Evolutionary conservation across 2,888 invertebrate species (phyloP), one percentile per base, ranked within the genome.

Genomic region (Calephelis perditalis): DNA sequence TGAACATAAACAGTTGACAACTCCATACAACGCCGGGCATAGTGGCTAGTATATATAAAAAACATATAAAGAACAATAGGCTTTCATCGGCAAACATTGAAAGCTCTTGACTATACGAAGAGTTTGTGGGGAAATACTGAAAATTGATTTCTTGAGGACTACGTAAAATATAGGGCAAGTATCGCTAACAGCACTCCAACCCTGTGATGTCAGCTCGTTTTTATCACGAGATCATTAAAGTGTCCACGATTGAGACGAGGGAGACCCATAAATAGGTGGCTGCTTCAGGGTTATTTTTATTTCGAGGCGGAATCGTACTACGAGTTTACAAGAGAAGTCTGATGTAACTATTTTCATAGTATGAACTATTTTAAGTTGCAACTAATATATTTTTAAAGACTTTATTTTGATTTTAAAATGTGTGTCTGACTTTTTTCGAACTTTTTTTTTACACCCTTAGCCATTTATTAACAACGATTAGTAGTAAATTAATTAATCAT

Each of bases 141-240:
- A 68, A 70, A 73, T 73, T 71, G 72, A 72, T 71, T 69, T 63
- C 64, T 68, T 63, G 64, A 70, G 70, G 59, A 63, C 65, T 62
- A 68, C 65, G 69, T 67, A 66, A 69, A 71, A 72, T 72, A 66
- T 73, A 68, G 73, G 73, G 61, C 72, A 71, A 73, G 73, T 64
- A 63, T 58, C 62, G 68, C 68, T 67, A 58, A 63, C 67, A 59
- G 61, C 59, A 54, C 67, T 71, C 68, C 58, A 57, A 45, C 64
- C 65, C 62, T 70, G 65, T 71, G 71, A 68, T 70, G 73, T 74
- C 73, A 74, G 73, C 73, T 64, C 68, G 68, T 68, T 73, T 70
- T 70, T 72, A 73, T 73, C 73, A 67, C 66, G 62, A 68, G 68
- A 70, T 69, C 66, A 65, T 62, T 68, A 64, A 63, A 68, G 68